These are phyloP conservation scores for Tetropium fuscum DNA, from an alignment of 2,888 invertebrate species.

Conservation along the genomic window DNA sequence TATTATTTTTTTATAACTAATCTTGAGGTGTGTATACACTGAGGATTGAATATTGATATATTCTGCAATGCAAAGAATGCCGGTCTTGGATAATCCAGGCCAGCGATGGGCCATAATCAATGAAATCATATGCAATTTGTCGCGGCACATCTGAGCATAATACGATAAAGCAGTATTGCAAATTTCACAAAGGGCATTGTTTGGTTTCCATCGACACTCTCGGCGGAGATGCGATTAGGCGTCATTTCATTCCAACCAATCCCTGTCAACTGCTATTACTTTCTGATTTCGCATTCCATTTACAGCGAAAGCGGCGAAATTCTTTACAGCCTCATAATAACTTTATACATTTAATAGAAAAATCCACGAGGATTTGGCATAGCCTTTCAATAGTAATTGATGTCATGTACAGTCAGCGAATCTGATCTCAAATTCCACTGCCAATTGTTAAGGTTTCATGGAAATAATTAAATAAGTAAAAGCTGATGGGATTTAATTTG, in stretches of 20 bases:
- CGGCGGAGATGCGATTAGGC: conserved; percentile 37
- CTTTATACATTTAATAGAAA: conserved; percentile 17
- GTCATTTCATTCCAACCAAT: conserved; percentile 51
- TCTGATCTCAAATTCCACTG: too few relatives aligned
- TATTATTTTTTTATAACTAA: too few relatives aligned
- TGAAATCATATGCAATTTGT: conserved; percentile 53
- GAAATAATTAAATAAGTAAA: too few relatives aligned
- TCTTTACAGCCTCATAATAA: conserved; percentile 13
- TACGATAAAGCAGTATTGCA: conserved; percentile 47
- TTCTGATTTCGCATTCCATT: conserved; percentile 55
- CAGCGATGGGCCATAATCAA: conserved; percentile 36
- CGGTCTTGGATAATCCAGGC: conserved; percentile 39
- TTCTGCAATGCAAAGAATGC: conserved; percentile 36
- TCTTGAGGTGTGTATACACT: too few relatives aligned
- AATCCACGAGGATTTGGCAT: background rate
- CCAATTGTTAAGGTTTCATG: too few relatives aligned
- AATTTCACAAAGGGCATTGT: conserved; percentile 48
- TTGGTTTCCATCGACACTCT: conserved; percentile 32
- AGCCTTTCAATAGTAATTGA: background rate
- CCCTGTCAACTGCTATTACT: conserved; percentile 54
- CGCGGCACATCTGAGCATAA: conserved; percentile 40
- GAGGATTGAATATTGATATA: too few relatives aligned
- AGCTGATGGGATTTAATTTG: too few relatives aligned
- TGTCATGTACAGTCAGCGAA: too few relatives aligned
- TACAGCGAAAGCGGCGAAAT: conserved; percentile 32